Evolutionary conservation across 92 coral and sea anemone genomes (phyloP).

Genomic region (Galaxea fascicularis): DNA sequence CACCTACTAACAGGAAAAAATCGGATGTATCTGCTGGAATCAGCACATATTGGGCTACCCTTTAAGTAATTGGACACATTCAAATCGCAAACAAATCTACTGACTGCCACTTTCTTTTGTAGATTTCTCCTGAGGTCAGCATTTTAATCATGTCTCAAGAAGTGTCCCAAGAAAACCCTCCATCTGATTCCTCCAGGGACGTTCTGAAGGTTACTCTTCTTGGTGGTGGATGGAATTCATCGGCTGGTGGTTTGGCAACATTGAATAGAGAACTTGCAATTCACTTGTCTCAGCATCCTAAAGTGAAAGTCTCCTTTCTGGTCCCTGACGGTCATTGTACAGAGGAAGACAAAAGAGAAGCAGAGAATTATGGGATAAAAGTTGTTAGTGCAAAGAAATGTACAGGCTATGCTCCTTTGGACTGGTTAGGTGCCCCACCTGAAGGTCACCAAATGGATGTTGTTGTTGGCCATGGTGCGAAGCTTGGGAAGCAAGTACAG

Average conservation of each 20-base stretch:
- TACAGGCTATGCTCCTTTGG: not conserved
- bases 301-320: not conserved
- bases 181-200: not conserved
- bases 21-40: too few relatives aligned
- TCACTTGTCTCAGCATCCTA: not conserved
- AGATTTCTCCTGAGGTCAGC: not conserved
- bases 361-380: not conserved
- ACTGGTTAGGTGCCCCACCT: not conserved
- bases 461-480: conserved; percentile 6
- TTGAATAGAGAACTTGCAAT: conserved; percentile 17
- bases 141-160: not conserved
- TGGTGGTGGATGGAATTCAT: conserved; percentile 3
- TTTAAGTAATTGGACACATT: too few relatives aligned
- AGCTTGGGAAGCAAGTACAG: not conserved
- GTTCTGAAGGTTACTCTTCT: not conserved
- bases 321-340: conserved; percentile 3
- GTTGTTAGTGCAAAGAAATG: not conserved
- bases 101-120: too few relatives aligned
- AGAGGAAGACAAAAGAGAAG: not conserved
- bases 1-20: too few relatives aligned
- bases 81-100: too few relatives aligned
- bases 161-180: not conserved
- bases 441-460: not conserved
- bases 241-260: conserved; percentile 19
- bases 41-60: too few relatives aligned